Evolutionary conservation across 2,113 vertebrate genomes (phyloP).

Genomic region (Melanotaenia duboulayi): DNA sequence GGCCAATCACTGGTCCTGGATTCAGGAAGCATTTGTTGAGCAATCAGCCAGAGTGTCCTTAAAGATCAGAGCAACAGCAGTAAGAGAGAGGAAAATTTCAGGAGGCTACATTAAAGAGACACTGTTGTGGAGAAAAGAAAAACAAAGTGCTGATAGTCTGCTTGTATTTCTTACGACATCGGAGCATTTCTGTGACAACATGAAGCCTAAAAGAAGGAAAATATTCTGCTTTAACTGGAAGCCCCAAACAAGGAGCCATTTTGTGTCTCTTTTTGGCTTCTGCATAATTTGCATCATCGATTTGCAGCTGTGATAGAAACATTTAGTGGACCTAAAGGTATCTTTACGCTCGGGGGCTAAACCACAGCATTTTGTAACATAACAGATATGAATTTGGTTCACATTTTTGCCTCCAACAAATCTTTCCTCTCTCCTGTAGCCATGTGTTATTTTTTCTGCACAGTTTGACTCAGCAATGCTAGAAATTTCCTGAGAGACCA

Average conservation of each 20-base stretch:
- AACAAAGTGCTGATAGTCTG: not conserved
- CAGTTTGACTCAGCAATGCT: conserved; percentile 9
- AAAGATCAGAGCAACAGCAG: conserved; percentile 40
- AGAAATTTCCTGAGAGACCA: conserved; percentile 4
- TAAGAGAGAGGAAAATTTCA: conserved; percentile 27
- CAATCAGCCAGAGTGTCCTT: conserved; percentile 36
- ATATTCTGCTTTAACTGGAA: conserved; percentile 16
- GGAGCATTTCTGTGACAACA: conserved; percentile 8
- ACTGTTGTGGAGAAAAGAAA: not conserved
- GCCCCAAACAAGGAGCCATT: conserved; percentile 28
- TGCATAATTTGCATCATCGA: conserved; percentile 58
- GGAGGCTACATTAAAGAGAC: conserved; percentile 1
- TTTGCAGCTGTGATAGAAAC: conserved; percentile 56
- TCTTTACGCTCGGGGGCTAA: conserved; percentile 25
- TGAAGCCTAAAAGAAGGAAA: not conserved
- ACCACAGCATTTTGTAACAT: conserved; percentile 38
- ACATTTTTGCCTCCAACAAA: conserved; percentile 18
- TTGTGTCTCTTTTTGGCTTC: conserved; percentile 37
- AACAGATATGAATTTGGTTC: conserved; percentile 34
- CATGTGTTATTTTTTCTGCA: not conserved
- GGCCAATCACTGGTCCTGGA: conserved; percentile 16
- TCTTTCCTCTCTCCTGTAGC: conserved; percentile 18
- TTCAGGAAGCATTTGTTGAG: conserved; percentile 36
- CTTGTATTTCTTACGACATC: conserved; percentile 1
- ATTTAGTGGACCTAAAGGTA: conserved; percentile 40